Evolutionary conservation across 2,797 vertebrate genomes (phyloP).

Genomic region (Chaunax sp.): DNA sequence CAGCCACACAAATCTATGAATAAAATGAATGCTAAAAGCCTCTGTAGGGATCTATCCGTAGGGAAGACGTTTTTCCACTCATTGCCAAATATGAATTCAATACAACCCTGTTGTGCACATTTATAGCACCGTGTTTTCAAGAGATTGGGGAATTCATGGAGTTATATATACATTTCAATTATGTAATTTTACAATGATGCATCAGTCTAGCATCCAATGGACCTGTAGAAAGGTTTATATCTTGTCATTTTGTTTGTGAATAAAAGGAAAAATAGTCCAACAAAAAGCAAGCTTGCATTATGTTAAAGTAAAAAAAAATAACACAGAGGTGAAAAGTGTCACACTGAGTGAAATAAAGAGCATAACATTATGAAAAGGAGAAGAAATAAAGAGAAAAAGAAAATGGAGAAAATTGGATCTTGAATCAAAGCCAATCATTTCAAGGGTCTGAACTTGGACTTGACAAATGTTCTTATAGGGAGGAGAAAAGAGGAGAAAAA

Average conservation of each 20-base stretch:
- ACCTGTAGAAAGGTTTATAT: background rate
- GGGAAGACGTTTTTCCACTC: constrained; percentile 5
- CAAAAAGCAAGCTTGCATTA: constrained; percentile 15
- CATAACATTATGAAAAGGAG: constrained; percentile 19
- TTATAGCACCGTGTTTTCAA: background rate
- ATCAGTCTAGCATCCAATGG: background rate
- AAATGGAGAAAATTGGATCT: constrained; percentile 58
- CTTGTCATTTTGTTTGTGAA: background rate
- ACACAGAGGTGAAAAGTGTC: constrained; percentile 31
- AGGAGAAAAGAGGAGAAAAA: constrained; percentile 42
- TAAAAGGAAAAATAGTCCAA: background rate
- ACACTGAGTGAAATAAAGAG: constrained; percentile 23
- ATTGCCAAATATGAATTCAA: constrained; percentile 13
- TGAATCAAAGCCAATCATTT: constrained; percentile 75
- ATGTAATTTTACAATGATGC: constrained; percentile 2
- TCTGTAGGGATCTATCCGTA: background rate
- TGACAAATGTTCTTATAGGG: constrained; percentile 65
- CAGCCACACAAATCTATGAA: constrained; percentile 23
- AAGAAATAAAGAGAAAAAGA: constrained; percentile 30
- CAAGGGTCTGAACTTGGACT: constrained; percentile 72
- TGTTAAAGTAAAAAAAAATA: constrained; percentile 6
- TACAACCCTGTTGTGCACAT: constrained; percentile 17
- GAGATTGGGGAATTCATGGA: background rate
- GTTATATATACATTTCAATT: constrained; percentile 9
- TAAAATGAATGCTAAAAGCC: constrained; percentile 30